Base-by-base conservation (phyloP, 2,113 vertebrate genomes). In the Neodon shergylaensis region DNA sequence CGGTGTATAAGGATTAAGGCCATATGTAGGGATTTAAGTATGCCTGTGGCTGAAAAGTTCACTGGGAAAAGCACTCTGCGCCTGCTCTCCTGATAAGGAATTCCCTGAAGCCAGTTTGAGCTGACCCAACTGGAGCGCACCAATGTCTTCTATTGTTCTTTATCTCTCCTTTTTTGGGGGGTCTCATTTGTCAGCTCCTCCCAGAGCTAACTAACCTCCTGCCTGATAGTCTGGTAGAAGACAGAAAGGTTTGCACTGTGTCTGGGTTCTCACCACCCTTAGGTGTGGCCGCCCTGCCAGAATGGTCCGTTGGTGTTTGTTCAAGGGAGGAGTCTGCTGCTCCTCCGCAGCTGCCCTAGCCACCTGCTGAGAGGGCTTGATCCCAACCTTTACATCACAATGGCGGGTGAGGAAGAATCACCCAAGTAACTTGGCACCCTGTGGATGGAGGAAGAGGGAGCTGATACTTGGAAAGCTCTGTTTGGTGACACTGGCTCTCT, bases 381-480 rank as follows among this genome's bases (percentile, higher is more conserved):
- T 97, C 86, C 72, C 1, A 2, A 72, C 72, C 1, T 0, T 72
- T 83, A 83, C 95, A 54, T 95, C 4, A 74, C 70, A 74, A n/a
- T 10, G 90, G 93, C 63, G 88, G 97, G 97, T 94, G 93, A 87
- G 93, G 79, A 79, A 95, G 66, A 87, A 28, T 12, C 31, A 36
- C 88, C 96, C 83, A 14, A 68, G 33, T 98, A 83, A 89, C 89
- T 96, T 90, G 65, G 28, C 92, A 96, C 47, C 77, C 77, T 79
- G 47, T 61, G 90, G 76, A 54, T 58, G 58, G 28, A 26, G 12
- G 72, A 70, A 39, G n/a, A 68, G 33, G 49, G 33, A 72, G 42
- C 52, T 76, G 84, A 73, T 47, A 31, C 93, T 94, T 31, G 14
- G 24, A 16, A 90, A 82, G 68, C 81, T 92, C 74, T 81, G 6